Evolutionary conservation across 2,113 vertebrate species (phyloP), one percentile per base, ranked within the genome.

Genomic region (Tricholaema leucomelas): DNA sequence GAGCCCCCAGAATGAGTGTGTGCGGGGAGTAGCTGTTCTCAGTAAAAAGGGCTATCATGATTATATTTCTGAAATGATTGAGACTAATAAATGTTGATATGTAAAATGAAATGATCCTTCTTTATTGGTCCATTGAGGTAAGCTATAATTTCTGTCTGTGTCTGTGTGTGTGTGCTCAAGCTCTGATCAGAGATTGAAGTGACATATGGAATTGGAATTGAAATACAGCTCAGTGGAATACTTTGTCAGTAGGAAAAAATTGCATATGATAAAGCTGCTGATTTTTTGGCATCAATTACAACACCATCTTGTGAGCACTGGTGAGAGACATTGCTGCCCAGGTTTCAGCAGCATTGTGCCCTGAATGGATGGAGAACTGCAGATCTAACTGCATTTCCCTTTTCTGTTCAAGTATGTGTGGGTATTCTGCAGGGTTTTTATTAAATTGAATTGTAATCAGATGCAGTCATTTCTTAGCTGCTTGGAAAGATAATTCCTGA

Each of bases 151-250:
- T 90, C 90, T 89, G 88, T 93, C 15, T 87, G 90, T 82, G 55
- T 81, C 88, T 82, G 55, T 79, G 42, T 44, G 23, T 50, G 48
- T 50, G 48, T 25, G 48, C 48, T 87, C 52, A 74, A 89, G 64
- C 89, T 94, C 90, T 96, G 96, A 96, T 96, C 90, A 91, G 96
- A 94, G 92, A 91, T 83, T 40, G 89, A 94, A 95, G 95, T 75
- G 96, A 93, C 97, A 95, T 95, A 94, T 95, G 96, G 96, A 88
- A 94, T 88, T 42, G 44, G 90, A 95, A 94, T 89, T 94, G 96
- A 96, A 97, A 93, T 95, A 86, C 74, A 93, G 91, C 83, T 74
- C 92, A 1, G 2, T 81, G 91, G 93, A 96, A 94, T 92, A 91
- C 77, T 96, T 91, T 95, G 87, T 95, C 96, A 91, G 95, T 87